Base-by-base conservation (phyloP, 2,888 invertebrate species). In the Tineola bisselliella region DNA sequence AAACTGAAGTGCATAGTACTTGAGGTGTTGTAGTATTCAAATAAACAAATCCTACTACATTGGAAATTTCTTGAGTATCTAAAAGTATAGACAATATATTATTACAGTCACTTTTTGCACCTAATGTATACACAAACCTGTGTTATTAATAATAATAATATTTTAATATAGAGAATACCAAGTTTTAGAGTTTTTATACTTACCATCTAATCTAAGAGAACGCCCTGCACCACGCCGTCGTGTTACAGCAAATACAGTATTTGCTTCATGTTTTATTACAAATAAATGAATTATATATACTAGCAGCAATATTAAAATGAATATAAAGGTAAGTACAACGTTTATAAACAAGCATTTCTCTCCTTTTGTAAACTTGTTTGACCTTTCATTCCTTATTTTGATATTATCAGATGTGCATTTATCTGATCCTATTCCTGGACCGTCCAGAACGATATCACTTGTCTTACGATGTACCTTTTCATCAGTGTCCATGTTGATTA, bases 281-380 rank as follows among this genome's bases (percentile, higher is more conserved):
- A 66, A 73, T 33, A 81, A 62, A 64, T 83, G 83, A 10, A 71
- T 64, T 31, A 75, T 66, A 64, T 75, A 83, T 44, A 71, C 63
- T 10, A 77, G 61, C 1, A 69, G 56, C 33, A 77, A 33, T 2
- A 71, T 15, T 13, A 79, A 43, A 19, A 77, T 68, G 1, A 75
- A n/a, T 0, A 63, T 38, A 44, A 79, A 73, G 0, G 78, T 79
- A 12, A 75, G 48, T 4, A 76, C 62, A 25, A 79, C 61, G 64
- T 81, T 82, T 0, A 64, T 60, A 56, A 74, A 77, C 13, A 83
- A 69, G 66, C 83, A 83, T 72, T 78, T 82, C 65, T 82, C 83
- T 5, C 83, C 83, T 66, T 68, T 75, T 30, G 82, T 82, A 64
- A 74, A 58, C 33, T 15, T 56, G 1, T 10, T 38, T 10, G n/a